phyloP scores from a whole-genome alignment of 2,888 invertebrate genomes.

The Tiliacea aurago region DNA sequence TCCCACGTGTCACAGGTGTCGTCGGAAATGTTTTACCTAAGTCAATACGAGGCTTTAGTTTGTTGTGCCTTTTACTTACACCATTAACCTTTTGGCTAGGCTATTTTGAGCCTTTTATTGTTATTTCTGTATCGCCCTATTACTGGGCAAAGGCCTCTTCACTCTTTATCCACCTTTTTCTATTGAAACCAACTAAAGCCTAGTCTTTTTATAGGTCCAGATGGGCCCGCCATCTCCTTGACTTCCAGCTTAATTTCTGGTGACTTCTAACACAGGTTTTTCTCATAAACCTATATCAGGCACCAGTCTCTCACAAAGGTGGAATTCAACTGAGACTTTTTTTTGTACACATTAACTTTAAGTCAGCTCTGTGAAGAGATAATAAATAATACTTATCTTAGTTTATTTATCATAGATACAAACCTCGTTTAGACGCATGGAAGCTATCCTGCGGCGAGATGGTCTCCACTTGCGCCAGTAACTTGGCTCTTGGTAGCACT shows the following conservation, averaged over 20 bases:
- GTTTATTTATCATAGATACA: conserved; percentile 65
- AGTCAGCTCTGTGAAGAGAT: too few relatives aligned
- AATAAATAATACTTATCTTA: too few relatives aligned
- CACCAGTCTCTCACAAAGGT: too few relatives aligned
- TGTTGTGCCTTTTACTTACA: conserved; percentile 34
- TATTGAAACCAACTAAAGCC: background rate
- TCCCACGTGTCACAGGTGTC: conserved; percentile 21
- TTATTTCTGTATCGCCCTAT: background rate
- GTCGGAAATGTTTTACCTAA: conserved; percentile 1
- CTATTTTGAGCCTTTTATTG: conserved; percentile 23
- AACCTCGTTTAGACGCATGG: conserved; percentile 98
- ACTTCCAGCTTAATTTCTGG: background rate
- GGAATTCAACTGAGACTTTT: too few relatives aligned
- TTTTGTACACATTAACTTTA: too few relatives aligned
- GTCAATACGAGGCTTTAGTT: conserved; percentile 34
- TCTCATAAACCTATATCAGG: too few relatives aligned
- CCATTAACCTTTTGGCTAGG: conserved; percentile 24
- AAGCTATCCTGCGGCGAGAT: conserved; percentile 98
- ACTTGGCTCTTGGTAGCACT: conserved; percentile 95
- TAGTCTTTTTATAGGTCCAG: background rate
- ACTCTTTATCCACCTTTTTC: conserved; percentile 1
- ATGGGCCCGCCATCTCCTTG: background rate
- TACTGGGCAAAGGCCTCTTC: background rate
- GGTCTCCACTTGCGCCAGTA: conserved; percentile 96
- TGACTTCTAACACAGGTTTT: too few relatives aligned